Conservation (phyloP, 2,113 vertebrate species). For the Mesocricetus auratus region DNA sequence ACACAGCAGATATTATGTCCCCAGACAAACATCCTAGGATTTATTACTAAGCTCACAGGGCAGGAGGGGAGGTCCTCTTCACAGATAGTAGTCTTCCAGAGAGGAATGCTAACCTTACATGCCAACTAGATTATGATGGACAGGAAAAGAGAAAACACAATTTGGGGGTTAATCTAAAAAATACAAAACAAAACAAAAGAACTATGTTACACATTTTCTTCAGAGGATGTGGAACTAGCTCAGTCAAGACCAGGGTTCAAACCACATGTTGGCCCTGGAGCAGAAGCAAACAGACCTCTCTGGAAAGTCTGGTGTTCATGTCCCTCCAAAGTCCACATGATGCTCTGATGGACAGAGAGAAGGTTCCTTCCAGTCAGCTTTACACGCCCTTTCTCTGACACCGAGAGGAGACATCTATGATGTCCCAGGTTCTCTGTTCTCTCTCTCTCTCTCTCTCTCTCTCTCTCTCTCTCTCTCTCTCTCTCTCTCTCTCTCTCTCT, state of each 20-base stretch:
- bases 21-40: not conserved
- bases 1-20: not conserved
- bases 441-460: no score
- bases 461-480: not conserved
- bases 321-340: not conserved
- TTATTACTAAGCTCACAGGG: not conserved
- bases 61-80: no score
- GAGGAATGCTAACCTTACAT: not conserved
- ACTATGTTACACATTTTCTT: not conserved
- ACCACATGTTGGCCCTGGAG: not conserved
- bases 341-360: not conserved
- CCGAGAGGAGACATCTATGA: not conserved
- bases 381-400: not conserved
- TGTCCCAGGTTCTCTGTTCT: no score
- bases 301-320: not conserved
- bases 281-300: not conserved
- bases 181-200: not conserved
- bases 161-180: not conserved
- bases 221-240: not conserved
- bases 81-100: accelerated
- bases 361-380: accelerated
- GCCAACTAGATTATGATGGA: no score
- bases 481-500: not conserved
- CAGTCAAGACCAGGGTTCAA: not conserved
- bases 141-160: not conserved